Evolutionary conservation across 1,140 invertebrate genomes (phyloP).

Genomic region (Tetraneura akinire): DNA sequence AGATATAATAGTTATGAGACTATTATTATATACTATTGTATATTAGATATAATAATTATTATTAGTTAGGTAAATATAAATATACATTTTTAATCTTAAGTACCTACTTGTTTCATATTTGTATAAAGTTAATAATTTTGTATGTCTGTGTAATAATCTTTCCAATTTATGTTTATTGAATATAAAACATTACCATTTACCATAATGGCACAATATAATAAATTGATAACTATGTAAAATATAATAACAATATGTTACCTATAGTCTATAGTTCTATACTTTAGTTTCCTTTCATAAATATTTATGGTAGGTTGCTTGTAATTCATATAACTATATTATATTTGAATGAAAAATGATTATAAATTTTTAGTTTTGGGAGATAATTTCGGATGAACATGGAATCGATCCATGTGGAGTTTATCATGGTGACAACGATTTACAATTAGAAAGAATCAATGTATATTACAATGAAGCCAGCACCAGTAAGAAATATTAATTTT

Average conservation of each 20-base stretch:
- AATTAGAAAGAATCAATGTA: slow-evolving; percentile 83
- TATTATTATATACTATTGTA: no score
- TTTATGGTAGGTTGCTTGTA: not conserved
- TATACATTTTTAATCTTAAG: no score
- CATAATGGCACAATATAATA: not conserved
- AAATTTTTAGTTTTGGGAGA: slow-evolving; percentile 83
- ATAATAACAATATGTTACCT: no score
- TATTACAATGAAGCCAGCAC: slow-evolving; percentile 83
- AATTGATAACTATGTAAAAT: no score
- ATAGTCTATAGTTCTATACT: not conserved
- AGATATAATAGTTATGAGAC: no score
- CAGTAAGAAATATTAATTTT: not conserved
- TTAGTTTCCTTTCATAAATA: not conserved
- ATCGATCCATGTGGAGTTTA: slow-evolving; percentile 83
- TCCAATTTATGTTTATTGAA: no score
- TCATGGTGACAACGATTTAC: slow-evolving; percentile 78
- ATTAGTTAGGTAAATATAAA: no score
- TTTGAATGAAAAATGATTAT: not conserved
- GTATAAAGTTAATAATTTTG: no score
- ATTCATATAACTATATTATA: slow-evolving; percentile 53
- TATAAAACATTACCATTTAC: no score
- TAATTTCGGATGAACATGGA: slow-evolving; percentile 88
- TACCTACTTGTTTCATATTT: no score
- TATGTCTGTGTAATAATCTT: no score
- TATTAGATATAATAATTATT: no score